phyloP scores from a whole-genome alignment of 2,113 vertebrate genomes.

The Macrotus californicus region DNA sequence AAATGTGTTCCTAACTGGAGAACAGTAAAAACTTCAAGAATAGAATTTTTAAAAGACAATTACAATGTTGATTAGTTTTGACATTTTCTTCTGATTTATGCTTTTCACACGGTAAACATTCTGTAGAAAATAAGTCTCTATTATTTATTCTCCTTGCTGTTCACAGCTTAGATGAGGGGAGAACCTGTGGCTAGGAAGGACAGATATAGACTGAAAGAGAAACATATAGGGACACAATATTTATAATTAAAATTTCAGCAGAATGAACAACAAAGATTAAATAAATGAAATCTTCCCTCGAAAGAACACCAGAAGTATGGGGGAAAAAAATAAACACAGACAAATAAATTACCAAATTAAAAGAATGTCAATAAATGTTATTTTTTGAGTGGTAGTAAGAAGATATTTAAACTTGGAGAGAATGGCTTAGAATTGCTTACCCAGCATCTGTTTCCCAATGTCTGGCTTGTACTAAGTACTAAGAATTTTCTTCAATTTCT shows the following conservation, averaged over 20 bases:
- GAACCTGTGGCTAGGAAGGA: not conserved
- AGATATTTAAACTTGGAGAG: not conserved
- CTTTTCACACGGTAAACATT: not conserved
- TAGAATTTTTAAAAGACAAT: not conserved
- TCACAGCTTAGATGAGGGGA: not conserved
- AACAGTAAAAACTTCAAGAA: not conserved
- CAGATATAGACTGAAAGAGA: not conserved
- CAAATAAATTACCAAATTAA: not conserved
- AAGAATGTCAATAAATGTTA: not conserved
- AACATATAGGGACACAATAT: not conserved
- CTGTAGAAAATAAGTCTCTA: not conserved
- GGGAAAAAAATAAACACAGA: not conserved
- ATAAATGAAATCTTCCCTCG: not conserved
- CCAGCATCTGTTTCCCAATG: not conserved
- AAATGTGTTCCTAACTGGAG: not conserved
- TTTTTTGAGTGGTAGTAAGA: not conserved
- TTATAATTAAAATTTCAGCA: not conserved
- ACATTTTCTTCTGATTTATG: not conserved
- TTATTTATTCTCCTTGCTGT: not conserved
- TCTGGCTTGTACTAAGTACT: not conserved
- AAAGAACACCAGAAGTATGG: not conserved
- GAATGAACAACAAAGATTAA: not conserved
- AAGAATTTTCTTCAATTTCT: not conserved
- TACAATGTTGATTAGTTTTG: not conserved
- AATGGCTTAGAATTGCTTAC: not conserved